Base-by-base conservation (phyloP, 2,888 invertebrate species). In the Cenopis cana region DNA sequence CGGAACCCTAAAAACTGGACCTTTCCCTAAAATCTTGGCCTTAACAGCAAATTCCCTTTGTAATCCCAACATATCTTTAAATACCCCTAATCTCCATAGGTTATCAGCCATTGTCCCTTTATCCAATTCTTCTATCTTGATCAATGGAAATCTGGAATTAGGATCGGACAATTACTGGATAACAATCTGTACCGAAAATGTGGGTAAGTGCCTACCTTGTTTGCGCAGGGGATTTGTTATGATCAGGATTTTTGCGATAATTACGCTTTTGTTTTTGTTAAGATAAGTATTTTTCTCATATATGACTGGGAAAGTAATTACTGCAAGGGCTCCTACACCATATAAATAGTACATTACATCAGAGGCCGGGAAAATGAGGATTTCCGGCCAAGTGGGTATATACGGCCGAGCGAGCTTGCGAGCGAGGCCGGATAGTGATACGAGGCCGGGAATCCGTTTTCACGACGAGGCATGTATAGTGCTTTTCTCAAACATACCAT, bases 81-180 rank as follows among this genome's bases (percentile, higher is more conserved):
- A 62, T 52, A 36, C 52, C 52, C 29, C 52, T n/a, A 38, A 64
- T 64, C 62, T 38, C 64, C 52, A 64, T 52, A 38, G 62, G 49
- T 55, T 50, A 41, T 64, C 56, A 46, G 33, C 50, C 64, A 64
- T 64, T 69, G 50, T 69, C 59, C 18, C 29, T 38, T 11, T 60
- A 65, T 65, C 54, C 54, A 33, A 60, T 49, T 14, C 65, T 20
- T 65, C 65, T 59, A 66, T 70, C 54, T 65, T 65, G 59, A 65
- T 70, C 65, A 65, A 66, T 70, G 38, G 54, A 66, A 62, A 70
- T 70, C 70, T 66, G 59, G 49, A 55, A 66, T 66, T 60, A 70
- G 38, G 65, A 70, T 70, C 66, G 18, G 70, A 60, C 65, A 66
- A 70, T 66, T 70, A 70, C 46, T 29, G 46, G 70, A 70, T 70